Evolutionary conservation across 2,113 vertebrate genomes (phyloP).

Genomic region (Eidolon helvum): DNA sequence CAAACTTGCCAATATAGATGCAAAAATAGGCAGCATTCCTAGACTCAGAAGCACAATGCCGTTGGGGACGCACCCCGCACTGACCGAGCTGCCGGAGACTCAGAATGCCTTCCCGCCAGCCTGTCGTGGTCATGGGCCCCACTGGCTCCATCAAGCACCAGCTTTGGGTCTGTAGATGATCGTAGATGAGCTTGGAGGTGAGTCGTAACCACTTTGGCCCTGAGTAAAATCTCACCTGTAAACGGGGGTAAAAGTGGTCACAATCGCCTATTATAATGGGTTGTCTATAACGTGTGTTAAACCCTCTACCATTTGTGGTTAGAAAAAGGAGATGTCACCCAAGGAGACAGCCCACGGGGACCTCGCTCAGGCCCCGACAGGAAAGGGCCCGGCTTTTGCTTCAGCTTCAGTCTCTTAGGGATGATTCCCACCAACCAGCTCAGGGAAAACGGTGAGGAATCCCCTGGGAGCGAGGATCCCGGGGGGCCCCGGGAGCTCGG

Average conservation of each 20-base stretch:
- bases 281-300: background rate
- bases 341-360: background rate
- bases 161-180: background rate
- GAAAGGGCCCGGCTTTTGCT: background rate
- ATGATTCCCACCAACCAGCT: background rate
- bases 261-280: background rate
- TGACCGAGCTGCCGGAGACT: background rate
- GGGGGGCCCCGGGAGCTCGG: background rate
- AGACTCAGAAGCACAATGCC: background rate
- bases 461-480: background rate
- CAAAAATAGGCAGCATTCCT: background rate
- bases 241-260: background rate
- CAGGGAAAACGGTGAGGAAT: background rate
- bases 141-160: background rate
- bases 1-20: constrained; percentile 35
- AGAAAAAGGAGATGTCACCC: background rate
- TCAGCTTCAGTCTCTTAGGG: background rate
- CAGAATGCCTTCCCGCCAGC: background rate
- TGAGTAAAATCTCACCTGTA: background rate
- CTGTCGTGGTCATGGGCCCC: no score
- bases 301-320: background rate
- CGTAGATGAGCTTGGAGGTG: no score
- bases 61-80: background rate
- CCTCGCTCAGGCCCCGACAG: background rate
- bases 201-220: background rate